Evolutionary conservation across 2,113 vertebrate genomes (phyloP).

Genomic region (Leptocoma aspasia): DNA sequence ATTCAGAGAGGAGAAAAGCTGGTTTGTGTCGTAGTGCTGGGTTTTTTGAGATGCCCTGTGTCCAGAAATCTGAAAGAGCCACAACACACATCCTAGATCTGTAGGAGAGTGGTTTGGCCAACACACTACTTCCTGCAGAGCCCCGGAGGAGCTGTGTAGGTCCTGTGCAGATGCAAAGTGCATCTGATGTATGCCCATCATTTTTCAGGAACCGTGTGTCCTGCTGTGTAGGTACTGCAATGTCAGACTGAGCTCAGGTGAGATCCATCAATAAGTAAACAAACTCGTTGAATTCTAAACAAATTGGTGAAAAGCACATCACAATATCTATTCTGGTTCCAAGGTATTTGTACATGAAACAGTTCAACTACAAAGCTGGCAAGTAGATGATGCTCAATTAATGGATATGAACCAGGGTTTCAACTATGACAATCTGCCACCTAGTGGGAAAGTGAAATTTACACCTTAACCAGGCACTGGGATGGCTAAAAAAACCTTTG

Average conservation of each 20-base stretch:
- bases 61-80: background rate
- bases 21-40: background rate
- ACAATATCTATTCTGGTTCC: background rate
- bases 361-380: background rate
- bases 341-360: background rate
- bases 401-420: background rate
- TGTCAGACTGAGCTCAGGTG: background rate
- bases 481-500: background rate
- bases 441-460: conserved; percentile 31
- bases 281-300: background rate
- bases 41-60: background rate
- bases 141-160: accelerated
- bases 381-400: background rate
- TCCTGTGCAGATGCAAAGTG: background rate
- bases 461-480: background rate
- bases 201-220: background rate
- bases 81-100: background rate
- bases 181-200: background rate
- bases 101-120: background rate
- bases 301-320: background rate
- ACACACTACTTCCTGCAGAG: background rate
- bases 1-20: background rate
- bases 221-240: background rate
- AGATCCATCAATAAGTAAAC: background rate
- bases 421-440: conserved; percentile 20